Base-by-base conservation (phyloP, 2,888 invertebrate species). In the Tetropium fuscum region DNA sequence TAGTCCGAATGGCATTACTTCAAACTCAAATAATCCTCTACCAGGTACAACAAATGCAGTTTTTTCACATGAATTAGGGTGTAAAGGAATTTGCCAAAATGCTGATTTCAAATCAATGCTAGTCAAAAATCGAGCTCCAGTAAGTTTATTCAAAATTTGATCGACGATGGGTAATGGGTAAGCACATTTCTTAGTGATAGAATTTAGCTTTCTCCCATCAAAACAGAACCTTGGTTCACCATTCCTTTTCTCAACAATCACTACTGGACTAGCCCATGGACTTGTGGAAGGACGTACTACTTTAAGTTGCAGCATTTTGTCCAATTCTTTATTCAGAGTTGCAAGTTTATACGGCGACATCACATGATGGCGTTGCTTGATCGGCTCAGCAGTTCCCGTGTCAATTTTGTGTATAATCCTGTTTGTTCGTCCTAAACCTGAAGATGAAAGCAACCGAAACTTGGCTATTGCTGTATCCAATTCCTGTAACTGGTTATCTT, bases 251-350 rank as follows among this genome's bases (percentile, higher is more conserved):
- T 53, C 41, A 4, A 53, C 43, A 8, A 55, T 41, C 0, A 74
- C 22, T 7, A 73, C 68, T 3, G 72, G 71, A 5, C 63, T 68
- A 22, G 60, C 45, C 70, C 71, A 72, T 1, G 66, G 66, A 19
- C 68, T 71, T 3, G 59, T 60, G 3, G 69, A 70, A 2, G 66
- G 69, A 40, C 56, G 58, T 0, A 75, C 68, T 1, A 75, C 64
- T 7, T 64, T 68, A 5, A 63, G 44, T n/a, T 51, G 45, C 6
- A 75, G 40, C 72, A 74, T 71, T 15, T 66, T 15, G 16, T 48
- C 20, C 3, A 48, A 34, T 15, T 48, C 32, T 48, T 10, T 27
- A 10, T 48, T 48, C 7, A 48, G 30, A 34, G 20, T 19, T 48
- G 11, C 34, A 7, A 48, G 20, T 22, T 18, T 48, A 8, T 34